A percentile compares a stretch with the other conserved stretches of the same genome.
phyloP scores from a whole-genome alignment of 2,113 vertebrate species.

The Hylia prasina region DNA sequence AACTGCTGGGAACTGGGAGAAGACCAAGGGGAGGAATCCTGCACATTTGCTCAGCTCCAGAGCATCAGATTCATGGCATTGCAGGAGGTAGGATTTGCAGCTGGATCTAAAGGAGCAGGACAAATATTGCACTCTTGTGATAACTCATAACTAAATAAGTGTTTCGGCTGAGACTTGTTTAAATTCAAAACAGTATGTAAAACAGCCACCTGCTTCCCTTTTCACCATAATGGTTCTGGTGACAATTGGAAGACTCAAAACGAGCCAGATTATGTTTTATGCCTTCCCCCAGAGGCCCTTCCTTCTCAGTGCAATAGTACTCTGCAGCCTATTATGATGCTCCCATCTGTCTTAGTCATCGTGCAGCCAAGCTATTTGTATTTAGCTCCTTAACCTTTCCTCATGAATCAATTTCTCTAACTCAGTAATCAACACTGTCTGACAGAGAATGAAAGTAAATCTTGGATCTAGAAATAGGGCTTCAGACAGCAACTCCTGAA shows the following conservation, averaged over 20 bases:
- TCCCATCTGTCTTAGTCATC: constrained; percentile 49
- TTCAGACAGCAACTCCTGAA: neutral
- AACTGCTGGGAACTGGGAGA: neutral
- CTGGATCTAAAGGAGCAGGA: neutral
- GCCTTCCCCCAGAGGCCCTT: constrained; percentile 26
- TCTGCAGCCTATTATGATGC: constrained; percentile 21
- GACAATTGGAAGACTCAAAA: constrained; percentile 44
- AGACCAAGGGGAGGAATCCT: neutral
- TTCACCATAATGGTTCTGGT: constrained; percentile 22
- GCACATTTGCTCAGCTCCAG: neutral
- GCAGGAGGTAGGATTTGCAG: neutral
- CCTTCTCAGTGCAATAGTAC: neutral
- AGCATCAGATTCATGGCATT: neutral
- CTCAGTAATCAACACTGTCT: neutral
- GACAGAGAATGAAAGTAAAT: neutral
- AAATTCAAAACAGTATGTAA: constrained; percentile 47
- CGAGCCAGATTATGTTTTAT: constrained; percentile 36
- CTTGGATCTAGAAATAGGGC: neutral
- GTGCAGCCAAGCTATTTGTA: neutral
- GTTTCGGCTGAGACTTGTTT: constrained; percentile 24
- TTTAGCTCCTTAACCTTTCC: constrained; percentile 50
- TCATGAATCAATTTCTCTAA: constrained; percentile 35
- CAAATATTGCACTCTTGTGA: neutral
- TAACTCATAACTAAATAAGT: constrained; percentile 3
- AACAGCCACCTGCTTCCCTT: constrained; percentile 49